Conservation (phyloP, 2,888 invertebrate species). For the Agrilus biguttatus region DNA sequence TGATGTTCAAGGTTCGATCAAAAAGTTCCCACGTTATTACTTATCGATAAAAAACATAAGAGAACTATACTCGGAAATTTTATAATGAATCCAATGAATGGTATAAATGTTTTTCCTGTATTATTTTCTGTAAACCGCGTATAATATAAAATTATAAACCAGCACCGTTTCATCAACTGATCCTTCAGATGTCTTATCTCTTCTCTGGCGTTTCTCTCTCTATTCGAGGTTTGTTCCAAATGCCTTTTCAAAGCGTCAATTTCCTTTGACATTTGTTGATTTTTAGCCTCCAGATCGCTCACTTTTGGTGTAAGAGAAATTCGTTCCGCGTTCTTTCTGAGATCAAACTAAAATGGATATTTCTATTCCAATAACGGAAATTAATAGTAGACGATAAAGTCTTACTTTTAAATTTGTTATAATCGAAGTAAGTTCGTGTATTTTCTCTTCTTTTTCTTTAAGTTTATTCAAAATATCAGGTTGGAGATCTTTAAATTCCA, state of each 20-base stretch:
- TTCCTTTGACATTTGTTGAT: conserved; percentile 24
- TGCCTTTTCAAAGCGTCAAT: conserved; percentile 30
- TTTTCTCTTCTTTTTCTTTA: conserved; percentile 31
- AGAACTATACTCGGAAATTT: neutral
- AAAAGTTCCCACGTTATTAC: no score
- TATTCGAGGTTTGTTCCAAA: conserved; percentile 35
- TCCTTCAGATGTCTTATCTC: conserved; percentile 31
- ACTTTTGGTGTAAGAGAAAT: conserved; percentile 12
- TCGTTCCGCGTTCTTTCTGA: conserved; percentile 3
- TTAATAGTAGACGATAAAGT: neutral
- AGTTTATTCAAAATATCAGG: conserved; percentile 24
- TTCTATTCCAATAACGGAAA: neutral
- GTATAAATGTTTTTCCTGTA: no score
- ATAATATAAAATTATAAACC: no score
- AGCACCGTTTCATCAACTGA: conserved; percentile 26
- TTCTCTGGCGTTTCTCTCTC: conserved; percentile 36
- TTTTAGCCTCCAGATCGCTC: conserved; percentile 18
- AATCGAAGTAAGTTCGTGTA: conserved; percentile 30
- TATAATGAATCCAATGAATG: neutral
- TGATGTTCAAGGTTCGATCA: no score
- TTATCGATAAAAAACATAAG: conserved; percentile 1
- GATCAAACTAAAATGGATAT: conserved; percentile 10
- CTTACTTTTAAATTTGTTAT: conserved; percentile 28
- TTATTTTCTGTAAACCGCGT: no score
- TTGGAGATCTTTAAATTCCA: conserved; percentile 23